phyloP scores from a whole-genome alignment of 2,888 invertebrate species.

The Chrysolina americana region DNA sequence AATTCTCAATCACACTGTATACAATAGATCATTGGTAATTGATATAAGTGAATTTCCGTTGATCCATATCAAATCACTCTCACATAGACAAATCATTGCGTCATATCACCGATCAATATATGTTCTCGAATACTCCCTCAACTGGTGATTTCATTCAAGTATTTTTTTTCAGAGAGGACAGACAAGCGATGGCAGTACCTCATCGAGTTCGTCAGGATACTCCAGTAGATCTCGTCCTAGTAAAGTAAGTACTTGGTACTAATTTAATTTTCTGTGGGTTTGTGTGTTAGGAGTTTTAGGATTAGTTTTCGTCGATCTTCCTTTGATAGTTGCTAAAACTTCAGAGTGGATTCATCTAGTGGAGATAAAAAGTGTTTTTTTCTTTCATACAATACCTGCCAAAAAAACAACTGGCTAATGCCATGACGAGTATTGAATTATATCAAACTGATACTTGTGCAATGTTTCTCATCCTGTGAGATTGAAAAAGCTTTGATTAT shows the following conservation, averaged over 20 bases:
- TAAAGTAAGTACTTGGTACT: conserved; percentile 71
- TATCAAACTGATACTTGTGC: too few relatives aligned
- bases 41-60: too few relatives aligned
- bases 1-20: too few relatives aligned
- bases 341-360: too few relatives aligned
- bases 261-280: conserved; percentile 11
- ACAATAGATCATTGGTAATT: too few relatives aligned
- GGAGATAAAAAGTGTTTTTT: too few relatives aligned
- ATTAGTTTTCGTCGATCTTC: background rate
- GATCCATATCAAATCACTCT: background rate
- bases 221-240: conserved; percentile 71
- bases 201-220: conserved; percentile 63
- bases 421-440: too few relatives aligned
- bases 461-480: too few relatives aligned
- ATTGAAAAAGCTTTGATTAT: too few relatives aligned
- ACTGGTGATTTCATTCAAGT: conserved; percentile 10
- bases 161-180: conserved; percentile 68
- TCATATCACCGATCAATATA: background rate
- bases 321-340: background rate
- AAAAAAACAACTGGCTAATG: too few relatives aligned
- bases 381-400: too few relatives aligned
- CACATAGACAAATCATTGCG: background rate
- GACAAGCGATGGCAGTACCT: conserved; percentile 70
- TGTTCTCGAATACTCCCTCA: background rate
- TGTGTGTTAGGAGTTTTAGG: conserved; percentile 5